phyloP scores from a whole-genome alignment of 2,888 invertebrate species.

The Mechanitis messenoides region DNA sequence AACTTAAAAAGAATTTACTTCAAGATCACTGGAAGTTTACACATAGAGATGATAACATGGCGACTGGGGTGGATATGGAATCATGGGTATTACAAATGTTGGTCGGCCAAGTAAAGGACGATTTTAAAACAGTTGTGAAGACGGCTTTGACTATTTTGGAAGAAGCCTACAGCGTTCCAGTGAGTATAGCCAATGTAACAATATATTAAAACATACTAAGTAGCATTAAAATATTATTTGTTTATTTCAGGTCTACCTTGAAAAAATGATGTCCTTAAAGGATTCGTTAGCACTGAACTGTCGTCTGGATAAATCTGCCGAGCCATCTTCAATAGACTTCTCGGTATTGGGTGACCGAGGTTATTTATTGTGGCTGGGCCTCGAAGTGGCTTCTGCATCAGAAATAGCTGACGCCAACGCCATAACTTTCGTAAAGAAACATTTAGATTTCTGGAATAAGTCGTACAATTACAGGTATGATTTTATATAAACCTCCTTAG shows the following conservation, averaged over 20 bases:
- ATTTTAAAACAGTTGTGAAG: slow-evolving; percentile 85
- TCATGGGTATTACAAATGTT: slow-evolving; percentile 92
- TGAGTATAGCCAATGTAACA: slow-evolving; percentile 49
- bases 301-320: slow-evolving; percentile 78
- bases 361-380: slow-evolving; percentile 83
- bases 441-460: slow-evolving; percentile 87
- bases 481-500: background rate
- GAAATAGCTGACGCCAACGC: slow-evolving; percentile 81
- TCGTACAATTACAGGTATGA: slow-evolving; percentile 82
- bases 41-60: slow-evolving; percentile 47
- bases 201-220: background rate
- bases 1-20: slow-evolving; percentile 55
- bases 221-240: background rate
- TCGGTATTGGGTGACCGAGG: slow-evolving; percentile 85
- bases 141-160: slow-evolving; percentile 89
- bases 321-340: slow-evolving; percentile 84
- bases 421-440: slow-evolving; percentile 83
- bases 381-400: slow-evolving; percentile 84
- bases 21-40: slow-evolving; percentile 49
- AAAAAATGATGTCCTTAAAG: slow-evolving; percentile 84
- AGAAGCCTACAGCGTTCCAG: slow-evolving; percentile 94
- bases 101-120: slow-evolving; percentile 89
- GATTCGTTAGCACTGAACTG: slow-evolving; percentile 77
- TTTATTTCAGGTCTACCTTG: slow-evolving; percentile 79
- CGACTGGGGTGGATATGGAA: slow-evolving; percentile 78